Conservation (phyloP, 2,888 invertebrate species). For the Sarcophaga rosellei region DNA sequence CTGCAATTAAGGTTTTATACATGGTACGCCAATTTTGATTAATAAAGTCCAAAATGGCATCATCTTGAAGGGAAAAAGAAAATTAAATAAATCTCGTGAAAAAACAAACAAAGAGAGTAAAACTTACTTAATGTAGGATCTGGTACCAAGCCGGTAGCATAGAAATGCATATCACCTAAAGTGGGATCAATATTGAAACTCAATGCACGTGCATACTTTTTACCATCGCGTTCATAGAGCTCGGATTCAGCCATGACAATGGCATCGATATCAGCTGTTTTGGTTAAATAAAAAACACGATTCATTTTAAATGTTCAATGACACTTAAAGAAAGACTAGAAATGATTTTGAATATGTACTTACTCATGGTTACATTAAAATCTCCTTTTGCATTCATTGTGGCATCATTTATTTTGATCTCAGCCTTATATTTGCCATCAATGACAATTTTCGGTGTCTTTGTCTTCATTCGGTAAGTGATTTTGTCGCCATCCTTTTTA, state of each 20-base stretch:
- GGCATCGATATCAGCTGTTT: slow-evolving; percentile 83
- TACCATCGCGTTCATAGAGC: slow-evolving; percentile 83
- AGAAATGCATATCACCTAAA: slow-evolving; percentile 84
- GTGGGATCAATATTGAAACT: slow-evolving; percentile 85
- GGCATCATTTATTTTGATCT: slow-evolving; percentile 84
- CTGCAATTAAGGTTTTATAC: slow-evolving; percentile 82
- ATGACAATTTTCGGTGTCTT: slow-evolving; percentile 83
- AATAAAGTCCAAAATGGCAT: slow-evolving; percentile 80
- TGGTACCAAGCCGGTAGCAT: slow-evolving; percentile 84
- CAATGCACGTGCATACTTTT: slow-evolving; percentile 83
- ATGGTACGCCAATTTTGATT: slow-evolving; percentile 84
- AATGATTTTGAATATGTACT: slow-evolving; percentile 73
- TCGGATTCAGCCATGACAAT: slow-evolving; percentile 84
- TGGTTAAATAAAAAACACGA: not conserved
- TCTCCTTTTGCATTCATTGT: slow-evolving; percentile 84
- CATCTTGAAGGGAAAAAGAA: slow-evolving; percentile 70
- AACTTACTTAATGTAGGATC: slow-evolving; percentile 86
- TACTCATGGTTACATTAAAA: slow-evolving; percentile 85
- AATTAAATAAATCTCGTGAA: not conserved
- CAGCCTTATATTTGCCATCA: slow-evolving; percentile 84
- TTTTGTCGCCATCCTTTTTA: slow-evolving; percentile 70
- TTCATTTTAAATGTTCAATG: not conserved
- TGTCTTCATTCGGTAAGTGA: slow-evolving; percentile 78
- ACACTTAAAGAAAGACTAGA: not conserved
- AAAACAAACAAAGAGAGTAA: not conserved